Evolutionary conservation across 2,888 invertebrate genomes (phyloP).

Genomic region (Alloplasta piceator): DNA sequence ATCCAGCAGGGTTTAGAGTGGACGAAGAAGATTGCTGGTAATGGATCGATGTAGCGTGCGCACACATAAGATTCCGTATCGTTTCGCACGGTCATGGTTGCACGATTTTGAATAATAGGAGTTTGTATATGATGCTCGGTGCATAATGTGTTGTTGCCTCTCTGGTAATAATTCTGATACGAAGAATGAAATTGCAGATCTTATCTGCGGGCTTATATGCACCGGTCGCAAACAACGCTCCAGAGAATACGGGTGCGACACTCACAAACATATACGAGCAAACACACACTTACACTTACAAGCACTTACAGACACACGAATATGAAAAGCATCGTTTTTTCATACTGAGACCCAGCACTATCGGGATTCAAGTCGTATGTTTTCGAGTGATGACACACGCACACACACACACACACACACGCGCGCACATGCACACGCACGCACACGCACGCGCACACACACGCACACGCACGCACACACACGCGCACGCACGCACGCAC

Average conservation of each 20-base stretch:
- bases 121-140: slow-evolving; percentile 5
- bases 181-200: slow-evolving; percentile 30
- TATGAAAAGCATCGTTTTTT: not conserved
- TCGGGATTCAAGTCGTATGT: slow-evolving; percentile 12
- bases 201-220: slow-evolving; percentile 26
- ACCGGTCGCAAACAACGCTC: slow-evolving; percentile 1
- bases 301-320: not conserved
- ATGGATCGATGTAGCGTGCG: not conserved
- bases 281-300: not conserved
- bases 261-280: not conserved
- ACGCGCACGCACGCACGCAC: too few relatives aligned
- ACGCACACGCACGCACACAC: too few relatives aligned
- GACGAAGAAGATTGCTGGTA: too few relatives aligned
- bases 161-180: slow-evolving; percentile 21
- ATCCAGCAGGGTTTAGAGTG: too few relatives aligned
- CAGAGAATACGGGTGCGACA: slow-evolving; percentile 8
- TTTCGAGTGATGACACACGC: not conserved
- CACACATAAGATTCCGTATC: slow-evolving; percentile 4
- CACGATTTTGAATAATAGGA: slow-evolving; percentile 35
- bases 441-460: too few relatives aligned
- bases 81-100: slow-evolving; percentile 35
- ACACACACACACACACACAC: not conserved
- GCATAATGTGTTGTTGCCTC: slow-evolving; percentile 4
- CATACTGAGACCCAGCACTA: not conserved
- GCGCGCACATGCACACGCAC: too few relatives aligned